Conservation (phyloP, 2,113 vertebrate species). For the Ceyx cyanopectus region DNA sequence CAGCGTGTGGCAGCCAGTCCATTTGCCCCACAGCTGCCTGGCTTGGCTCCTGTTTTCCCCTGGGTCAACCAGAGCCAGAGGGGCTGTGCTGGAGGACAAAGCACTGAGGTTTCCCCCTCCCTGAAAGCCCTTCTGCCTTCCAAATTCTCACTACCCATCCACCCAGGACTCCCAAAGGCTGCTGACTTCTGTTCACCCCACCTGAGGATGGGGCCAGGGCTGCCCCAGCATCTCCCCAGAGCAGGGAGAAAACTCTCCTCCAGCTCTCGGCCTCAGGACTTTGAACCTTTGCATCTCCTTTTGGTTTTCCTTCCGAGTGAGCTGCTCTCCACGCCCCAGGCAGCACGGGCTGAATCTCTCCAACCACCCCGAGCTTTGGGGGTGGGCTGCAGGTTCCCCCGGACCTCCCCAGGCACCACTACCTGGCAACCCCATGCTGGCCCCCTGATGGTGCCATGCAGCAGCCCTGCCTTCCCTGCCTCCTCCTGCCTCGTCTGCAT, state of each 20-base stretch:
- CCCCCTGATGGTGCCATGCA: background rate
- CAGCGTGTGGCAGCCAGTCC: fast-evolving
- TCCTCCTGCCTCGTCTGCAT: background rate
- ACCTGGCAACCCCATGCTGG: background rate
- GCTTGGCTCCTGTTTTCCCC: background rate
- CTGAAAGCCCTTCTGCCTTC: background rate
- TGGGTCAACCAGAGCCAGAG: fast-evolving
- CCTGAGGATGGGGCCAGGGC: background rate
- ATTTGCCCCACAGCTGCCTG: background rate
- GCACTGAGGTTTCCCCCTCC: background rate
- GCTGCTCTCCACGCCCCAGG: fast-evolving
- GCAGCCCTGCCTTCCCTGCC: background rate
- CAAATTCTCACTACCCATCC: background rate
- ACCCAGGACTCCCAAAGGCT: background rate
- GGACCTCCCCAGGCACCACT: background rate
- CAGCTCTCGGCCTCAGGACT: background rate
- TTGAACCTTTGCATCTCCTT: background rate
- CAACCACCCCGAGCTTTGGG: fast-evolving
- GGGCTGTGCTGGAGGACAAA: background rate
- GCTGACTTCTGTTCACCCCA: fast-evolving
- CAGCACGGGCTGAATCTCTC: background rate
- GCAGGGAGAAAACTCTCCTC: fast-evolving
- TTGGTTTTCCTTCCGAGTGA: background rate
- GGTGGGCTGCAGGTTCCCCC: background rate
- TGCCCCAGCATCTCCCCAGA: background rate